Percentiles rank a stretch among this genome's conserved stretches.
phyloP scores from a whole-genome alignment of 2,797 vertebrate species.

The Sebastes matsubarae region DNA sequence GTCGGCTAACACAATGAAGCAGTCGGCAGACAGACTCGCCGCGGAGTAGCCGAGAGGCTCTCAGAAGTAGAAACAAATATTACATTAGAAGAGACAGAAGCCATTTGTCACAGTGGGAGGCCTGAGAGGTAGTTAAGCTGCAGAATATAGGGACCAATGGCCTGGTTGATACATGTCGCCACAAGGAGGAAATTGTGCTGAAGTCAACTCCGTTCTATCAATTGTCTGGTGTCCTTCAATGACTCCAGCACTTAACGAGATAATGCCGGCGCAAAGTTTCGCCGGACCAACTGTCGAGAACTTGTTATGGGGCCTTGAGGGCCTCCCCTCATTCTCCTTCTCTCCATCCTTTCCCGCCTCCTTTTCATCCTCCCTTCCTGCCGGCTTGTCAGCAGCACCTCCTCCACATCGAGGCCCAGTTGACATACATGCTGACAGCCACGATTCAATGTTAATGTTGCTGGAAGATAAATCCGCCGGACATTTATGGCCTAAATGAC shows the following conservation, averaged over 20 bases:
- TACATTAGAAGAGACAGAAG: conserved; percentile 88
- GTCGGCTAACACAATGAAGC: conserved; percentile 77
- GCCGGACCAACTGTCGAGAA: conserved; percentile 41
- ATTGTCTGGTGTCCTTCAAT: conserved; percentile 69
- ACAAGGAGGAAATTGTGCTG: conserved; percentile 85
- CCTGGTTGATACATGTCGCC: conserved; percentile 78
- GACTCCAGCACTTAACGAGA: conserved; percentile 67
- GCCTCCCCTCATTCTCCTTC: conserved; percentile 1
- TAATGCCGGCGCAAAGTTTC: conserved; percentile 55
- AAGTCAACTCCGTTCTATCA: conserved; percentile 89
- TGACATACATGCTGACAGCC: conserved; percentile 61
- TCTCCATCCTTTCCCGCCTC: not conserved
- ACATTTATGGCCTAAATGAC: conserved; percentile 65
- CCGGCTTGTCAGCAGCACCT: conserved; percentile 37
- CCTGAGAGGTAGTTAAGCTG: conserved; percentile 85
- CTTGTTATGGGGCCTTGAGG: conserved; percentile 56
- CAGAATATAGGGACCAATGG: conserved; percentile 66
- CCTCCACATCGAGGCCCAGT: conserved; percentile 35
- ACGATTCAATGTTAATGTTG: conserved; percentile 56
- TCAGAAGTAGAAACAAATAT: conserved; percentile 82
- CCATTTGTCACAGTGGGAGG: conserved; percentile 86
- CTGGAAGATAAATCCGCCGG: conserved; percentile 53
- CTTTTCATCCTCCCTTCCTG: conserved; percentile 9
- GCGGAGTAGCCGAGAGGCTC: conserved; percentile 69
- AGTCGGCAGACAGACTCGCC: conserved; percentile 68